A percentile compares a stretch with the other conserved stretches of the same genome.
Evolutionary conservation across 2,113 vertebrate species (phyloP).

Genomic region (Prinia subflava): DNA sequence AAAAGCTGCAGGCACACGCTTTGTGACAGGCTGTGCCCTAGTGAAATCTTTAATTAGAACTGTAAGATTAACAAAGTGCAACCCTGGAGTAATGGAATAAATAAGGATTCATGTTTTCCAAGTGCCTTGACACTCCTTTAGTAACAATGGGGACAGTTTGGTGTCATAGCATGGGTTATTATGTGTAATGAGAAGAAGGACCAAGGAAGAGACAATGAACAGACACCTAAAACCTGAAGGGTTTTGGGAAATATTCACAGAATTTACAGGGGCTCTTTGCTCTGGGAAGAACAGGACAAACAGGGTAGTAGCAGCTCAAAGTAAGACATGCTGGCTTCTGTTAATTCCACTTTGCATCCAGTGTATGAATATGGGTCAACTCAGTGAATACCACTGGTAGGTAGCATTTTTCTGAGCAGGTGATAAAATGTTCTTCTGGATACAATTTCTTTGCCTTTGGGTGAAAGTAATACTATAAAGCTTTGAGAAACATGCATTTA

Average conservation of each 20-base stretch:
- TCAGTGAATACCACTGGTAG: not conserved
- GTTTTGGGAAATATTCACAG: not conserved
- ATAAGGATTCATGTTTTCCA: not conserved
- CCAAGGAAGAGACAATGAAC: not conserved
- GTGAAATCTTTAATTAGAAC: not conserved
- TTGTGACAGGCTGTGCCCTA: not conserved
- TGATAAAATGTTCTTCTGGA: not conserved
- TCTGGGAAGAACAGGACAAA: not conserved
- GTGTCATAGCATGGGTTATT: not conserved
- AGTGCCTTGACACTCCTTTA: not conserved
- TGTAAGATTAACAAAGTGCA: not conserved
- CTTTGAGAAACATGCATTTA: not conserved
- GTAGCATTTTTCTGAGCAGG: not conserved
- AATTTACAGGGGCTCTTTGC: not conserved
- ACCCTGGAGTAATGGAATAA: not conserved
- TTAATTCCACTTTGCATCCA: not conserved
- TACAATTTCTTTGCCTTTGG: not conserved
- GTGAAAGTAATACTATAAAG: not conserved
- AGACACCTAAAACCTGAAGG: not conserved
- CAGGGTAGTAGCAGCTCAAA: not conserved
- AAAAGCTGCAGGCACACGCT: not conserved
- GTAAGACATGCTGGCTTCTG: not conserved
- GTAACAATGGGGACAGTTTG: not conserved
- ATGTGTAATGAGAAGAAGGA: not conserved
- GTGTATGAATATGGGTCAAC: not conserved